phyloP scores from a whole-genome alignment of 2,888 invertebrate genomes.

The Lingula anatina region DNA sequence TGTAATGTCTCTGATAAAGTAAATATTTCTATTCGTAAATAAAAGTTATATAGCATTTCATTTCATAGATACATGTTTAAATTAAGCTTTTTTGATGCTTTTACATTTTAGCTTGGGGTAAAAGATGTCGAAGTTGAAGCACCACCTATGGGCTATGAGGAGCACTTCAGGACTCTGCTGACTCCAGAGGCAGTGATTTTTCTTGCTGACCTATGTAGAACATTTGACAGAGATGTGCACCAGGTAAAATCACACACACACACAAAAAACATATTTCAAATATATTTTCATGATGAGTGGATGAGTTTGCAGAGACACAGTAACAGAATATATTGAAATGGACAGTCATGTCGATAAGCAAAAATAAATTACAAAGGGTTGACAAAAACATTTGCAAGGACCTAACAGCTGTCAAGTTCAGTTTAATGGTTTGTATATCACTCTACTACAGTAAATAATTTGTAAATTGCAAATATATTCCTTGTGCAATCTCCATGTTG shows the following conservation, averaged over 20 bases:
- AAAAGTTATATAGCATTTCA: no score
- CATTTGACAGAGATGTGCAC: slow-evolving; percentile 12
- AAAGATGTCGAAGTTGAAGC: neutral
- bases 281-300: no score
- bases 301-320: neutral
- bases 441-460: no score
- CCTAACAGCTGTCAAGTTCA: no score
- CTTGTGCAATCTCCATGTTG: no score
- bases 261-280: no score
- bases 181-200: slow-evolving; percentile 13
- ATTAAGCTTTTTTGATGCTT: neutral
- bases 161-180: slow-evolving; percentile 8
- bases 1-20: no score
- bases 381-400: no score
- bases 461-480: no score
- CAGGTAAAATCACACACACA: no score
- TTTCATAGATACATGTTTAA: neutral
- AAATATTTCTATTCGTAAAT: no score
- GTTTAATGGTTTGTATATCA: no score
- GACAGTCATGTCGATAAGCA: neutral
- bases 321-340: neutral
- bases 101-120: neutral
- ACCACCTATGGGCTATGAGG: slow-evolving; percentile 10
- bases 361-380: neutral
- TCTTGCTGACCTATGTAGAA: slow-evolving; percentile 10